Percentiles rank a stretch among this genome's conserved stretches.
phyloP scores from a whole-genome alignment of 2,113 vertebrate genomes.

The Aix galericulata region DNA sequence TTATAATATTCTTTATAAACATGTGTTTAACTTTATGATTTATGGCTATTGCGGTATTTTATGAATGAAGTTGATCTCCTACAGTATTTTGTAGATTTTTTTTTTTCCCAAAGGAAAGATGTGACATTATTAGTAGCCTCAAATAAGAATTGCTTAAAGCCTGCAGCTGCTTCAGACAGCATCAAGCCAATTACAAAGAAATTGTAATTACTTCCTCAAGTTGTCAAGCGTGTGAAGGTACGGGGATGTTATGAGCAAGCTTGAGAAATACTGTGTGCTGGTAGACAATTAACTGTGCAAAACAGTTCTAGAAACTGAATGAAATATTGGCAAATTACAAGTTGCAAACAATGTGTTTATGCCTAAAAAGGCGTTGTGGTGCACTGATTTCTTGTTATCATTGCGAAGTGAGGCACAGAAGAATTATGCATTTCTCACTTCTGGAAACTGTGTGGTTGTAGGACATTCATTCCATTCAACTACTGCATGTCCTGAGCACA shows the following conservation, averaged over 20 bases:
- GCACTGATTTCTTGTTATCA: neutral
- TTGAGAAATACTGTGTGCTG: neutral
- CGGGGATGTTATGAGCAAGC: neutral
- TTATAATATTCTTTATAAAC: neutral
- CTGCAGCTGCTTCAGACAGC: neutral
- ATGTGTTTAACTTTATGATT: neutral
- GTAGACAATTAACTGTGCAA: neutral
- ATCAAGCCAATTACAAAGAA: neutral
- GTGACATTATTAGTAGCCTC: neutral
- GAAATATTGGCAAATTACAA: neutral
- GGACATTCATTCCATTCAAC: neutral
- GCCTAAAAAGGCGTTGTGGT: neutral
- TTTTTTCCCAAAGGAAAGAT: neutral
- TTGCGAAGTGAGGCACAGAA: neutral
- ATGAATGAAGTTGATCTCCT: neutral
- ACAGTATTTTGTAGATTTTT: neutral
- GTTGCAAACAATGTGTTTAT: neutral
- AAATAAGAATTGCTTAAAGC: neutral
- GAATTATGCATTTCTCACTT: neutral
- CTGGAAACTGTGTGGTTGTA: neutral
- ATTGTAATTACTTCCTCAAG: neutral
- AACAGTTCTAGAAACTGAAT: neutral
- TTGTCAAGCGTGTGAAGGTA: neutral
- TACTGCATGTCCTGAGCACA: neutral
- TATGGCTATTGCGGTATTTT: neutral